Evolutionary conservation across 2,797 vertebrate species (phyloP), one percentile per base, ranked within the genome.

Genomic region (Typhlichthys eigenmanni): DNA sequence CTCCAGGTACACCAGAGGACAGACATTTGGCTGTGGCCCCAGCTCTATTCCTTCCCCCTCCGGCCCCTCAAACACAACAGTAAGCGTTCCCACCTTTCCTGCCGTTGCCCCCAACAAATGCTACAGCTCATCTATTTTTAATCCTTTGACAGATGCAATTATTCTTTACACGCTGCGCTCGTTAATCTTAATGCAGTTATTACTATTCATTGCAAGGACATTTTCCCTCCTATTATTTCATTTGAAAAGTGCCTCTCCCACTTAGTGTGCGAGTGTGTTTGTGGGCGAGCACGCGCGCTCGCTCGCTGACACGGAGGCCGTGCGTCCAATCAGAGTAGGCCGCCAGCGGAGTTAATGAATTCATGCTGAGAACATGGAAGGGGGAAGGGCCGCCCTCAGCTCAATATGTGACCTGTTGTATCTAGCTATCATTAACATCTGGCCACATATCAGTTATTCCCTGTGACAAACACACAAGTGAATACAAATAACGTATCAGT

Each of bases 101-200:
- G 64, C 17, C 45, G 34, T 38, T 38, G 34, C 69, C 76, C 71
- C 78, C 79, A 88, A 85, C 83, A 85, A 87, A 85, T n/a, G 80
- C 84, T 69, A 80, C 78, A 88, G 80, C 82, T 89, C 88, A 90
- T 92, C 89, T 90, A 88, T 90, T 92, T 91, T 89, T 89, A 89
- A 92, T 92, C 84, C 81, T 81, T 88, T 88, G 89, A 90, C 89
- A 90, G 87, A 88, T 81, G 74, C 87, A 91, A 90, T 93, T 90
- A 91, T 91, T 91, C 89, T 91, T 91, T 85, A 91, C 90, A 87
- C 66, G 69, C 88, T 62, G 53, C 72, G 85, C 90, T 92, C 85
- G 81, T 92, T 93, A 91, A 92, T 92, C 90, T 91, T 91, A 92
- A 91, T 90, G 87, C 87, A 88, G 84, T 89, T 89, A 90, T 91